Conservation (phyloP, 2,888 invertebrate species). For the Cosmia pyralina region DNA sequence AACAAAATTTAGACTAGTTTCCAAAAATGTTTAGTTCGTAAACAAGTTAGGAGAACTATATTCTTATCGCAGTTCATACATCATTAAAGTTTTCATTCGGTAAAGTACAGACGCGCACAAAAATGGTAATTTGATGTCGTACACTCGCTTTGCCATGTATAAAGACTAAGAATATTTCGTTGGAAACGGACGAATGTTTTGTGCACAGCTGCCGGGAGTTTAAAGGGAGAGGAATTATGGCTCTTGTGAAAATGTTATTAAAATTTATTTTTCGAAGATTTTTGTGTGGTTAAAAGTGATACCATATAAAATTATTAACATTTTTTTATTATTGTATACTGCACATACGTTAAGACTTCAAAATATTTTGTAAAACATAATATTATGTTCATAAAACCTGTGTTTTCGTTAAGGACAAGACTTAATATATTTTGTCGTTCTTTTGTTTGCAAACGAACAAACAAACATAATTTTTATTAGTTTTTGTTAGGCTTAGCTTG, state of each 20-base stretch:
- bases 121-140: constrained; percentile 76
- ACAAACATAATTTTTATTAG: background rate
- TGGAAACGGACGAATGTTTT: constrained; percentile 68
- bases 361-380: background rate
- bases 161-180: constrained; percentile 75
- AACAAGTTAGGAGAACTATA: constrained; percentile 31
- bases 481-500: background rate
- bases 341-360: background rate
- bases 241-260: constrained; percentile 14
- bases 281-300: background rate
- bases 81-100: constrained; percentile 75
- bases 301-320: too few relatives aligned
- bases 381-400: background rate
- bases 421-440: background rate
- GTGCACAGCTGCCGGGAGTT: constrained; percentile 67
- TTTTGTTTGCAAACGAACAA: background rate
- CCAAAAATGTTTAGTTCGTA: constrained; percentile 29
- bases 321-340: too few relatives aligned
- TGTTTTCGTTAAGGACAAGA: background rate
- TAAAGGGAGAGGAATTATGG: constrained; percentile 16
- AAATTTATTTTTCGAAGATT: constrained; percentile 2
- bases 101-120: constrained; percentile 71
- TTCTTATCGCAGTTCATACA: constrained; percentile 73
- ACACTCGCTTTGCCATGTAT: constrained; percentile 66
- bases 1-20: constrained; percentile 8